Evolutionary conservation across 2,113 vertebrate genomes (phyloP).

Genomic region (Willisornis vidua): DNA sequence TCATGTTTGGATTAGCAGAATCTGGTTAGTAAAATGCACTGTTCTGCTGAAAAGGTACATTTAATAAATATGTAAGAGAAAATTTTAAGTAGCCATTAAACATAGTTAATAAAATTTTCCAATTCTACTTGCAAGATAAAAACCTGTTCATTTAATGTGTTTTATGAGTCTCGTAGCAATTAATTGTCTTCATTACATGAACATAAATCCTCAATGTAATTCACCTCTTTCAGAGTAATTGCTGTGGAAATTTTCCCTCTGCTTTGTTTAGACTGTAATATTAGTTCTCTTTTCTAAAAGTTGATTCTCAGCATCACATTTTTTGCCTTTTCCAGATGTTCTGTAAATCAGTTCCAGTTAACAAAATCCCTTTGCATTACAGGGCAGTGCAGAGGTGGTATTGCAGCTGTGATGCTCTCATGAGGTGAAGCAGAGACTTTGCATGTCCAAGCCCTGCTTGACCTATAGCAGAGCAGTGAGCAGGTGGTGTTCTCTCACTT

Average conservation of each 20-base stretch:
- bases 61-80: constrained; percentile 63
- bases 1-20: background rate
- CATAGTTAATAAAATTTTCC: constrained; percentile 56
- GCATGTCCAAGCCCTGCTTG: background rate
- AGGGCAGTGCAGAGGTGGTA: background rate
- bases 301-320: background rate
- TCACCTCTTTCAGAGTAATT: constrained; percentile 5
- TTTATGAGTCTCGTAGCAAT: constrained; percentile 60
- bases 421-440: background rate
- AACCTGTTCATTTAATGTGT: constrained; percentile 46
- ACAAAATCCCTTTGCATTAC: background rate
- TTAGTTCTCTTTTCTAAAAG: background rate
- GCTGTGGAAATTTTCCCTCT: constrained; percentile 2
- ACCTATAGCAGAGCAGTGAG: background rate
- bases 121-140: constrained; percentile 37
- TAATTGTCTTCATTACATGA: constrained; percentile 67
- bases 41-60: background rate
- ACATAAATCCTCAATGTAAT: constrained; percentile 34
- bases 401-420: background rate
- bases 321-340: background rate
- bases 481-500: background rate
- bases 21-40: background rate
- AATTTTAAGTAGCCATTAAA: constrained; percentile 58
- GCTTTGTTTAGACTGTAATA: constrained; percentile 16
- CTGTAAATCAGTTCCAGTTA: background rate